phyloP scores from a whole-genome alignment of 2,797 vertebrate species.

The Tarsius wallacei region DNA sequence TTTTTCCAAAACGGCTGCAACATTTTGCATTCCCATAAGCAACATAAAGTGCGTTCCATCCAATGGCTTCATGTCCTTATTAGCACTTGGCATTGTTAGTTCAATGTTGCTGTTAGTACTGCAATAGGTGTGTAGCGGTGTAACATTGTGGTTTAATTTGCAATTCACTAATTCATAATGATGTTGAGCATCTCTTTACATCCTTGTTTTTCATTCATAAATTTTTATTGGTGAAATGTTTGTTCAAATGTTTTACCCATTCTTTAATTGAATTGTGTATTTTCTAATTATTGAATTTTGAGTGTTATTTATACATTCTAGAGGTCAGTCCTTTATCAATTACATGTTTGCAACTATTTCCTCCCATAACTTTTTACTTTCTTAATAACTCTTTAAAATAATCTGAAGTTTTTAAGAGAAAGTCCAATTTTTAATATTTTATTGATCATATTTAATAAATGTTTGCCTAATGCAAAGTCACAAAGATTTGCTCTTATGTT shows the following conservation, averaged over 20 bases:
- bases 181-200: too few species aligned
- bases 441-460: not conserved
- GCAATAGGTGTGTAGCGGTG: too few species aligned
- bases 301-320: not conserved
- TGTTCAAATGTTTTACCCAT: too few species aligned
- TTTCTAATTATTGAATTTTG: not conserved
- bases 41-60: too few species aligned
- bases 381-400: not conserved
- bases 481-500: not conserved
- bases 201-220: too few species aligned
- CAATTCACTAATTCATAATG: too few species aligned
- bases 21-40: too few species aligned
- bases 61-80: not conserved
- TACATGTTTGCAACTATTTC: not conserved
- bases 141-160: too few species aligned
- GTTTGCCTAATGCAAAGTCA: not conserved
- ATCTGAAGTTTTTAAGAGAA: not conserved
- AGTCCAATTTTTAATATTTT: not conserved
- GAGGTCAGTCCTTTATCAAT: not conserved
- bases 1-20: not conserved
- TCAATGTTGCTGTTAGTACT: not conserved
- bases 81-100: not conserved
- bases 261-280: too few species aligned
- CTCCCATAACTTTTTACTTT: not conserved
- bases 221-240: too few species aligned